A percentile compares a stretch with the other conserved stretches of the same genome.
phyloP scores from a whole-genome alignment of 2,797 vertebrate genomes.

The Heteromormyrus szaboi region DNA sequence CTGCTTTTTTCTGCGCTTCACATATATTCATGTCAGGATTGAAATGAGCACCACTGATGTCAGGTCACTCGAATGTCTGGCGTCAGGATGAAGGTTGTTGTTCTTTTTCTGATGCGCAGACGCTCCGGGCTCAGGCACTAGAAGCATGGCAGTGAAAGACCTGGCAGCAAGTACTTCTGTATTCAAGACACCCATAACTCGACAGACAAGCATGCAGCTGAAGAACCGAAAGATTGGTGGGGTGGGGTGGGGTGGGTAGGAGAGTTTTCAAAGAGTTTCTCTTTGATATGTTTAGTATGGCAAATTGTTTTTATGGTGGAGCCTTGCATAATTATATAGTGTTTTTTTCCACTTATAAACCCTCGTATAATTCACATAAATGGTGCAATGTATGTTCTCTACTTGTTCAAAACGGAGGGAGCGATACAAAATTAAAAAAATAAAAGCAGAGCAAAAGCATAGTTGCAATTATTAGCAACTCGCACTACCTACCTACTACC shows the following conservation, averaged over 20 bases:
- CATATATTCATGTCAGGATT: neutral
- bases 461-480: neutral
- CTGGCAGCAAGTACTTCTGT: neutral
- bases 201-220: neutral
- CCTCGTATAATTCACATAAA: neutral
- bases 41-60: neutral
- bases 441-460: neutral
- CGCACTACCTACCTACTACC: neutral
- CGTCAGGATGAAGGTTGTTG: neutral
- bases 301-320: neutral
- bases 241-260: neutral
- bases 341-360: neutral
- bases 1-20: neutral
- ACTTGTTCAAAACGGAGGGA: neutral
- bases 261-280: neutral
- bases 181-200: neutral
- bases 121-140: neutral
- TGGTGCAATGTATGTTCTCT: neutral
- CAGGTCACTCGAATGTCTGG: neutral
- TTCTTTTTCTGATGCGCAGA: neutral
- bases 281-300: neutral
- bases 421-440: neutral
- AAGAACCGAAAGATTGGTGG: neutral
- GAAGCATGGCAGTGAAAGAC: neutral
- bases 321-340: neutral